phyloP scores from a whole-genome alignment of 2,888 invertebrate species.

The Blastobasis adustella region DNA sequence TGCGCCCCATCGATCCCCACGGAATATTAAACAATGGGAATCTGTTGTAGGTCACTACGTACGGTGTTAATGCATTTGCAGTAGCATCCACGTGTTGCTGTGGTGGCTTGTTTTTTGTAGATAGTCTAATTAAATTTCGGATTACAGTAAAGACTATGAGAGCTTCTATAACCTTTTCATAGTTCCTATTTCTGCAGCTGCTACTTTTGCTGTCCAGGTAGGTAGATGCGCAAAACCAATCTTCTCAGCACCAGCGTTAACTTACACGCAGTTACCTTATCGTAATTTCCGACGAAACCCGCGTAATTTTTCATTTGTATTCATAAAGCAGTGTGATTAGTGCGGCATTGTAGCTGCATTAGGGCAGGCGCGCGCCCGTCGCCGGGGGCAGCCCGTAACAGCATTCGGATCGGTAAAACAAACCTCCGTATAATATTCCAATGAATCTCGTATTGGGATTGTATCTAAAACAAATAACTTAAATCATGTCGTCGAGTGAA shows the following conservation, averaged over 20 bases:
- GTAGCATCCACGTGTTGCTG: no score
- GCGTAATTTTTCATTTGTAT: not conserved
- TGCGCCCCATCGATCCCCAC: constrained; percentile 48
- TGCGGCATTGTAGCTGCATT: constrained; percentile 24
- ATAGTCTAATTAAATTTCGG: no score
- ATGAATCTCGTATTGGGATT: constrained; percentile 50
- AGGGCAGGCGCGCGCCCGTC: constrained; percentile 23
- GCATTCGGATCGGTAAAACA: constrained; percentile 40
- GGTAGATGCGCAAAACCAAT: no score
- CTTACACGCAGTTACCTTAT: no score
- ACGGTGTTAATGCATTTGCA: constrained; percentile 18
- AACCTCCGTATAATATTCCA: constrained; percentile 46
- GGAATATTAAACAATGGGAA: constrained; percentile 44
- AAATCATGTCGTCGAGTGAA: constrained; percentile 48
- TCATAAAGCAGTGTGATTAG: constrained; percentile 30
- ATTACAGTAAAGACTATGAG: no score
- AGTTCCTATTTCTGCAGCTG: no score
- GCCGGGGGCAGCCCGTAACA: constrained; percentile 37
- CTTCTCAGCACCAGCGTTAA: no score
- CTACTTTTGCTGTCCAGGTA: no score
- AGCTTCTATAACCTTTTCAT: no score
- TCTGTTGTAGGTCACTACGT: no score
- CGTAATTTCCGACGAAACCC: no score
- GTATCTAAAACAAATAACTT: constrained; percentile 61
- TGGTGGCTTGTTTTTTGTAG: no score